Evolutionary conservation across 1,140 invertebrate species (phyloP), one percentile per base, ranked within the genome.

Genomic region (Sycobia sp.): DNA sequence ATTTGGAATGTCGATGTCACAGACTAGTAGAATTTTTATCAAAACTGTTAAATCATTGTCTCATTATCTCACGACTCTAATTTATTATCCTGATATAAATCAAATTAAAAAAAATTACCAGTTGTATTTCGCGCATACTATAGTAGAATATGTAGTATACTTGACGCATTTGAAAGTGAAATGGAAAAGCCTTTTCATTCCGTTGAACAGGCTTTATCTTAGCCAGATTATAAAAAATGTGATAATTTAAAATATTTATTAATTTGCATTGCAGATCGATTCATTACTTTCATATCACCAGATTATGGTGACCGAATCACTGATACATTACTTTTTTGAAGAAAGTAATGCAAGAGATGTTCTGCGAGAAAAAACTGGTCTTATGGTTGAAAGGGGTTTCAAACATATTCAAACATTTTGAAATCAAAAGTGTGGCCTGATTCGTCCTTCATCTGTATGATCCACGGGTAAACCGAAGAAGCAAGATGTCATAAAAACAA

Each of bases 171-270:
- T 22, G 74, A 78, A 69, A 78, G 79, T 55, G 63, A 78, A 43
- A 71, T 78, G 18, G 55, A 76, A 66, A 80, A 80, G 58, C 76
- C 76, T 14, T 69, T 63, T 10, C 70, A 80, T 54, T 53, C 73
- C 10, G 25, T 77, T 4, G 32, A n/a, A n/a, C n/a, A n/a, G n/a
- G n/a, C n/a, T n/a, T 32, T 81, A 39, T 73, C 75, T 39, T 83
- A 76, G 76, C 79, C 78, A 14, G 72, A 79, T 0, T 81, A 81
- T 62, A 81, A 81, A 67, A 78, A 78, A 63, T 66, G 63, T 22
- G 79, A 82, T 59, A 82, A 77, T 18, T 64, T 82, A 14, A 83
- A 83, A 64, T 83, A 82, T 74, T 67, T 82, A 16, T 64, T 84
- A 47, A 76, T 73, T 29, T 74, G 62, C 47, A 83, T 77, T 47